Percentiles rank a stretch among this genome's conserved stretches.
Evolutionary conservation across 2,113 vertebrate species (phyloP).

Genomic region (Pyrgilauda ruficollis): DNA sequence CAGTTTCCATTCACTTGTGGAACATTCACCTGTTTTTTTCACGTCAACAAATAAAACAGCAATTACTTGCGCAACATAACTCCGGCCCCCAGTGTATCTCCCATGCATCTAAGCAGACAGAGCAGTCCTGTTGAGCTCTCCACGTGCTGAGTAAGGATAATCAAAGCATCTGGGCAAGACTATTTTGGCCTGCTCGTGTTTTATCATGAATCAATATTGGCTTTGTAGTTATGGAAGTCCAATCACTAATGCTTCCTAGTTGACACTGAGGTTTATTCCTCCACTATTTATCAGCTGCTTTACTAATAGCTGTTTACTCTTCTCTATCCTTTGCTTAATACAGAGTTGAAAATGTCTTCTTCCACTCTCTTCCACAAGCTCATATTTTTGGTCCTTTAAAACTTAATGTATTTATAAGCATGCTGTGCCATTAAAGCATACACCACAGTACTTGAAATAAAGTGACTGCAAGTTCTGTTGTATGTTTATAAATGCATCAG

Average conservation of each 20-base stretch:
- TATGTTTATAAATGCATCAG: conserved; percentile 22
- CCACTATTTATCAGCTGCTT: neutral
- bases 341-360: neutral
- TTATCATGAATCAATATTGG: neutral
- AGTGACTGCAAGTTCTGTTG: conserved; percentile 2
- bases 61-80: neutral
- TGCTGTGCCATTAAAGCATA: neutral
- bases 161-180: neutral
- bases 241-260: neutral
- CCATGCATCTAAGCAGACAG: neutral
- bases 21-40: neutral
- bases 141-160: neutral
- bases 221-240: neutral
- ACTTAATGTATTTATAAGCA: neutral
- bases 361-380: neutral
- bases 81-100: neutral
- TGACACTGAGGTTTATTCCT: neutral
- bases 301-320: neutral
- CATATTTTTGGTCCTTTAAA: neutral
- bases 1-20: neutral
- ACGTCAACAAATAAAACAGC: neutral
- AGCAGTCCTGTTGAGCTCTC: neutral
- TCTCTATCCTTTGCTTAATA: neutral
- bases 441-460: neutral
- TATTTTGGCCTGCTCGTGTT: neutral